Conservation (phyloP, 2,113 vertebrate genomes). For the Seriola quinqueradiata region DNA sequence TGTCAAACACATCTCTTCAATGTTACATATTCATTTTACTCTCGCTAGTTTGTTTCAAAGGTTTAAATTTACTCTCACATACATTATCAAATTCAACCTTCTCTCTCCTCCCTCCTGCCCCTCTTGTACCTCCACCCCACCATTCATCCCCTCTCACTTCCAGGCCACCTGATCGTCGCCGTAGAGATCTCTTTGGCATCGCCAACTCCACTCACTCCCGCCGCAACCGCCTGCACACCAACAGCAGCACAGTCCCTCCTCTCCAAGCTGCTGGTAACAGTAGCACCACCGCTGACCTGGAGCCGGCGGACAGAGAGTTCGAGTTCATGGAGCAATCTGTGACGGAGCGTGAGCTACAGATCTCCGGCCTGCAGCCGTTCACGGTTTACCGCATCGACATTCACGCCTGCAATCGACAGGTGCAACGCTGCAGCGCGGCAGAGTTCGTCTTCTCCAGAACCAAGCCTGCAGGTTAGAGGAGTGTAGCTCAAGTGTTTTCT, state of each 20-base stretch:
- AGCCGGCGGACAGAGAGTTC: slow-evolving; percentile 86
- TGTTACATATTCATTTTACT: slow-evolving; percentile 3
- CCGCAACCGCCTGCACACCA: slow-evolving; percentile 58
- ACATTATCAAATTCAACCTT: background rate
- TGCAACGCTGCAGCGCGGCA: slow-evolving; percentile 92
- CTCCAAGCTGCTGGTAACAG: slow-evolving; percentile 53
- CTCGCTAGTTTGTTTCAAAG: background rate
- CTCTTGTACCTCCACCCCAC: background rate
- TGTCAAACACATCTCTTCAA: background rate
- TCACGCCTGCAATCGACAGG: slow-evolving; percentile 95
- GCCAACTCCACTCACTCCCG: slow-evolving; percentile 87
- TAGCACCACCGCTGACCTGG: slow-evolving; percentile 83
- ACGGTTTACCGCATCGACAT: slow-evolving; percentile 97
- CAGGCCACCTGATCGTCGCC: slow-evolving; percentile 89
- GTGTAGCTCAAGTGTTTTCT: background rate
- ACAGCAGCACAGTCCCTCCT: slow-evolving; percentile 77
- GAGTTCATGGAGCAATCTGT: slow-evolving; percentile 90
- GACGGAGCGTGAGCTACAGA: slow-evolving; percentile 89
- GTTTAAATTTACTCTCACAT: background rate
- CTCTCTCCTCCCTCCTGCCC: background rate
- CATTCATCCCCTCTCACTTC: background rate
- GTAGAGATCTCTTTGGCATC: slow-evolving; percentile 88
- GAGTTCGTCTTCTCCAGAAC: slow-evolving; percentile 97
- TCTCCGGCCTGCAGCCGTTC: slow-evolving; percentile 91
- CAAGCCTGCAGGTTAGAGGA: slow-evolving; percentile 91